phyloP scores from a whole-genome alignment of 2,113 vertebrate genomes.

The Limnothrissa miodon region DNA sequence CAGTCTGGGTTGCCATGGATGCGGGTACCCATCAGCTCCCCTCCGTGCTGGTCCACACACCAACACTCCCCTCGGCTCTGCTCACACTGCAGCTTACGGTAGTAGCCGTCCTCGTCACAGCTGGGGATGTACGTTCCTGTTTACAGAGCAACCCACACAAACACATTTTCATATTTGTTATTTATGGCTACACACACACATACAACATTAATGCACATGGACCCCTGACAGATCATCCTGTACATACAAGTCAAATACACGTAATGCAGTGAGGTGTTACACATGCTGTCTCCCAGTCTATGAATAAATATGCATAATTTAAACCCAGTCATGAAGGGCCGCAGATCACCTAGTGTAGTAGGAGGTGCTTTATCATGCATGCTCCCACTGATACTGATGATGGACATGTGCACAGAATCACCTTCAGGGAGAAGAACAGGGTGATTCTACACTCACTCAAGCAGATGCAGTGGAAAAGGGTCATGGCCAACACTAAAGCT shows the following conservation, averaged over 20 bases:
- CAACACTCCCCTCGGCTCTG: conserved; percentile 84
- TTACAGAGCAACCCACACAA: conserved; percentile 18
- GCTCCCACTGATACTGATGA: neutral
- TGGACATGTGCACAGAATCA: neutral
- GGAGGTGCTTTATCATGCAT: neutral
- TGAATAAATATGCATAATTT: conserved; percentile 16
- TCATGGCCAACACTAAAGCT: neutral
- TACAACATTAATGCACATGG: neutral
- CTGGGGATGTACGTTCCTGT: conserved; percentile 90
- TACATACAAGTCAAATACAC: neutral
- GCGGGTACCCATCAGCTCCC: conserved; percentile 83
- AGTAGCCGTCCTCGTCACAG: conserved; percentile 94
- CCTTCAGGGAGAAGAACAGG: neutral
- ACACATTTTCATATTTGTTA: conserved; percentile 23
- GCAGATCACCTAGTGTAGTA: neutral
- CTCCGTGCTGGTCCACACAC: conserved; percentile 91
- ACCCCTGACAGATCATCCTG: neutral
- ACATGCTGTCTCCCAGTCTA: neutral
- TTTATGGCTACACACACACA: neutral
- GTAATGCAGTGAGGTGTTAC: neutral
- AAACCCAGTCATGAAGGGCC: neutral
- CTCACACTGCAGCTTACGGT: conserved; percentile 91
- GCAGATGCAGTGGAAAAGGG: neutral
- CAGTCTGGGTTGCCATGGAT: conserved; percentile 86
- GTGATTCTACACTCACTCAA: neutral